Conservation (phyloP, 1,140 invertebrate species). For the Drosophila auraria region DNA sequence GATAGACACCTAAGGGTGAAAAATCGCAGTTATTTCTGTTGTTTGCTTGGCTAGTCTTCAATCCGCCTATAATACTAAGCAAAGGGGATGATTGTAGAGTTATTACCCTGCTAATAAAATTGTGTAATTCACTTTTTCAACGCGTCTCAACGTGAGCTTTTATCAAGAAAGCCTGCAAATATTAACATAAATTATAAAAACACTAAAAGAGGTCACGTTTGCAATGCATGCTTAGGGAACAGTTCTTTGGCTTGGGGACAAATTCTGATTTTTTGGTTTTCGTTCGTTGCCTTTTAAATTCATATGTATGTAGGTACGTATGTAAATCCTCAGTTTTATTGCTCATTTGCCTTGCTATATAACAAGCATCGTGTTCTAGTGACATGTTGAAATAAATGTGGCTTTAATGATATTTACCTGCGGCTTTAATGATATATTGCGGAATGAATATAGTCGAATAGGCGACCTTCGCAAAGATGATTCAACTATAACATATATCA, state of each 20-base stretch:
- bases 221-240: conserved; percentile 18
- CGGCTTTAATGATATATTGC: conserved; percentile 7
- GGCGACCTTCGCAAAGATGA: conserved; percentile 10
- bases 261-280: neutral
- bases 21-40: neutral
- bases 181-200: conserved; percentile 37
- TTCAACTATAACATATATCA: neutral
- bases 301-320: neutral
- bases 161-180: conserved; percentile 35
- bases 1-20: neutral
- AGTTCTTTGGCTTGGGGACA: neutral
- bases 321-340: neutral
- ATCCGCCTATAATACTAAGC: conserved; percentile 7
- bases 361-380: conserved; percentile 12
- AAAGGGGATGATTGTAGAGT: conserved; percentile 41
- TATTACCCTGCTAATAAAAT: conserved; percentile 48
- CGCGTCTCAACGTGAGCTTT: conserved; percentile 18
- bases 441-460: neutral
- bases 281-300: neutral
- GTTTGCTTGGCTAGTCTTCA: conserved; percentile 2
- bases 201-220: conserved; percentile 17
- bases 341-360: conserved; percentile 10
- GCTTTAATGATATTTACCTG: conserved; percentile 19
- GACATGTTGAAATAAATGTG: conserved; percentile 20
- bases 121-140: conserved; percentile 62